Evolutionary conservation across 1,140 invertebrate genomes (phyloP), one percentile per base, ranked within the genome.

Genomic region (Micrasema minimum): DNA sequence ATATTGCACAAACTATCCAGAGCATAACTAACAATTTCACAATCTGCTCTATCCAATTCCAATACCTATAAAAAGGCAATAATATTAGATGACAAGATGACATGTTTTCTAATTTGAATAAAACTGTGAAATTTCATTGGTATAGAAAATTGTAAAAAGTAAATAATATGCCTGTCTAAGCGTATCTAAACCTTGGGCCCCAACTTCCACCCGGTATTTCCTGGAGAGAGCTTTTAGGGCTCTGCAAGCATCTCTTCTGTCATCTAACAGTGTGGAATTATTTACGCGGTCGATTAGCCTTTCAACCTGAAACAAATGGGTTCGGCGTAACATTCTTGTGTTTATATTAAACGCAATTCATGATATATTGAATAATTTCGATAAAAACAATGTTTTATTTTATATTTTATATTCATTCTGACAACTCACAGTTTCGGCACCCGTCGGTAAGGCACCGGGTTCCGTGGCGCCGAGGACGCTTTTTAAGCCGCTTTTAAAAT

Each of bases 201-300:
- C 97, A 53, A 99, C 97, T 84, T 99, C 95, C 2, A 99, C 86
- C 7, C 97, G 87, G 80, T 96, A 96, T 79, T 96, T 97, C 78
- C 91, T 90, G 0, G 97, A 98, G 59, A 99, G 84, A 1, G 96
- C 93, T 85, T 96, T 96, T 1, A 99, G 87, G 0, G 95, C 96
- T 76, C 96, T 87, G 77, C 98, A 97, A 2, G 97, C 97, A 92
- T 99, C 96, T 79, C 97, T 83, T 62, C 97, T 86, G 79, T 99
- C 98, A 81, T 98, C 95, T 12, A 99, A 82, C 45, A 99, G 81
- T 5, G 94, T 97, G 7, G 97, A 99, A 38, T 94, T 94, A 78
- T 91, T 91, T 1, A 98, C 90, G 75, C 98, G 86, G 78, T 99
- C 95, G 10, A 98, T 92, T 9, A 99, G 81, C 74, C 92, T 88